Base-by-base conservation (phyloP, 2,888 invertebrate species). In the Microctonus aethiopoides region DNA sequence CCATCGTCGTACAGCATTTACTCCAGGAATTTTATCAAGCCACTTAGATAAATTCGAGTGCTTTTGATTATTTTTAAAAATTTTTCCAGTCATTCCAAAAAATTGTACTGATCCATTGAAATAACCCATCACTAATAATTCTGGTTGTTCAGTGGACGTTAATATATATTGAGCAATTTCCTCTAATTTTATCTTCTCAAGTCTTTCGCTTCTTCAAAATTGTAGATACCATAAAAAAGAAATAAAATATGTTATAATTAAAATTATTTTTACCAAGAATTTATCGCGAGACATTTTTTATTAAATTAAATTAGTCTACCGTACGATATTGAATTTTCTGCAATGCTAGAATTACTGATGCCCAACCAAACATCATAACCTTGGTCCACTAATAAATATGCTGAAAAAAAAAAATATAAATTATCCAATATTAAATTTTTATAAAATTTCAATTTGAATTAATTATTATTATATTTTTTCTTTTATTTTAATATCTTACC, bases 281-380 rank as follows among this genome's bases (percentile, higher is more conserved):
- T 32, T n/a, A n/a, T n/a, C n/a, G 4, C n/a, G 4, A 34, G 6
- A 39, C 13, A 39, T 39, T n/a, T n/a, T 39, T 36, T 9, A 0
- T 11, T n/a, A 39, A 39, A 1, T n/a, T 20, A 3, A 46, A 64
- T 59, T 63, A 24, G 56, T 67, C 0, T 51, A 60, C 52, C 74
- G 70, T 74, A 80, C 80, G 75, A 77, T 66, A 74, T 72, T 29
- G 71, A 56, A 74, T 78, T 72, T 72, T 78, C 79, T 7, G 78
- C 74, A 63, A 79, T 68, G 39, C 72, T 81, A 22, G 75, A 76
- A 71, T 81, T 80, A 56, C 81, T 80, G 46, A 79, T 77, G 16
- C 81, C 83, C 24, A 83, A 76, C 83, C 83, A 83, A 0, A 82
- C 78, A 67, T 83, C 83, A 71, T 80, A 82, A 51, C 79, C 81